Evolutionary conservation across 2,113 vertebrate genomes (phyloP).

Genomic region (Phylloscopus trochilus): DNA sequence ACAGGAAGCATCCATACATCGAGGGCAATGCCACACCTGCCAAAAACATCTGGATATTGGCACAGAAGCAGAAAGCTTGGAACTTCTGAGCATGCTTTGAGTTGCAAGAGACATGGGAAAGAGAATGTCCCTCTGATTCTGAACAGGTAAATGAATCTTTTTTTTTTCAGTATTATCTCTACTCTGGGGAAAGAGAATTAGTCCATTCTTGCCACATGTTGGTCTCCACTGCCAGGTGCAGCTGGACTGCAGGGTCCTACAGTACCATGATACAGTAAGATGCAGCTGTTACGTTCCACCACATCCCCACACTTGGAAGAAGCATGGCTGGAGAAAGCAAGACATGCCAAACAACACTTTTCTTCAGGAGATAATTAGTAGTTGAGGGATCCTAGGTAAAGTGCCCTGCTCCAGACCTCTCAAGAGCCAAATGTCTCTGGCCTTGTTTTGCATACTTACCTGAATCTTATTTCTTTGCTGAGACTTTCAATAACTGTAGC

Average conservation of each 20-base stretch:
- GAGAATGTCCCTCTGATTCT: not conserved
- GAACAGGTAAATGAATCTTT: not conserved
- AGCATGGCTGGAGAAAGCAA: not conserved
- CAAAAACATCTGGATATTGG: not conserved
- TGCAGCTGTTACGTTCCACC: not conserved
- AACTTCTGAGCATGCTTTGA: not conserved
- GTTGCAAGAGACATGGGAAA: not conserved
- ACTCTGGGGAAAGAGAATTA: not conserved
- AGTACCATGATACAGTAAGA: not conserved
- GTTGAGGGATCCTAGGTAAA: not conserved
- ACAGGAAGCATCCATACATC: conserved; percentile 93
- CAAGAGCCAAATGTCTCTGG: not conserved
- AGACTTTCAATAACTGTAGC: conserved; percentile 88
- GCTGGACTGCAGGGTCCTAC: not conserved
- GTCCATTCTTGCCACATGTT: not conserved
- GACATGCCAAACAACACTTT: not conserved
- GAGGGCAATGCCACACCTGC: conserved; percentile 88
- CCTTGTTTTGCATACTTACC: conserved; percentile 75
- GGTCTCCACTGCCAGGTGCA: not conserved
- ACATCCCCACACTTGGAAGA: not conserved
- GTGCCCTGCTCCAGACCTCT: not conserved
- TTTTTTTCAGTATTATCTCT: not conserved
- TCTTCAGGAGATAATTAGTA: not conserved
- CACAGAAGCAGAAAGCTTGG: not conserved
- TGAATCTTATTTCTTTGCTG: conserved; percentile 88